Base-by-base conservation (phyloP, 2,113 vertebrate species). In the Ceratotherium simum region DNA sequence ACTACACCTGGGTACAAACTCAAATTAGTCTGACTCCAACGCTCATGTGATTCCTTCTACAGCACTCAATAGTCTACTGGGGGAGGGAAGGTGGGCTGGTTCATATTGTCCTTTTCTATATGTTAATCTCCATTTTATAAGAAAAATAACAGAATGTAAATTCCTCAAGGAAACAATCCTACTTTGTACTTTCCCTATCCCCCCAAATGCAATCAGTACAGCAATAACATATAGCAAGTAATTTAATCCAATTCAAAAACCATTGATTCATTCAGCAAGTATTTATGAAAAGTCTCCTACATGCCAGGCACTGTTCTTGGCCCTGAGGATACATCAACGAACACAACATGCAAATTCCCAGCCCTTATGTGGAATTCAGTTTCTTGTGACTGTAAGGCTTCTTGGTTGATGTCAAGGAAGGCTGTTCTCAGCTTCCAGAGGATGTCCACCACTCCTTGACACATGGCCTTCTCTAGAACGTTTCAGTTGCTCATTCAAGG, bases 261-360 rank as follows among this genome's bases (percentile, higher is more conserved):
- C 14, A 33, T 11, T 95, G 46, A 91, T 89, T 91, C 33, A 72
- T 60, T 92, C 10, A 33, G 21, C 21, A 96, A 87, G 64, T 92
- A 81, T 75, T 87, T 96, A 72, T 82, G 54, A 65, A 91, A 91
- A 69, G 10, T 64, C 72, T 94, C 36, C 12, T 46, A 62, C 73
- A 31, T 80, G 39, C 10, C 13, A 96, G n/a, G 25, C 16, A 87
- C 5, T 96, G 18, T 54, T 90, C 56, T 90, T 93, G 27, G 10
- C 39, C 58, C 31, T 36, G 39, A 72, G 39, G 36, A 79, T 79
- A 48, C 2, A 79, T 18, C 39, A 83, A 8, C 79, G 69, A 95
- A 69, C 8, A 84, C 86, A 88, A 29, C 25, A 82, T 56, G 25
- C 21, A 91, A 84, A 93, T 72, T 31, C 17, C 56, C 11, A 86